Conservation (phyloP, 2,888 invertebrate species). For the Drosophila demipolita region DNA sequence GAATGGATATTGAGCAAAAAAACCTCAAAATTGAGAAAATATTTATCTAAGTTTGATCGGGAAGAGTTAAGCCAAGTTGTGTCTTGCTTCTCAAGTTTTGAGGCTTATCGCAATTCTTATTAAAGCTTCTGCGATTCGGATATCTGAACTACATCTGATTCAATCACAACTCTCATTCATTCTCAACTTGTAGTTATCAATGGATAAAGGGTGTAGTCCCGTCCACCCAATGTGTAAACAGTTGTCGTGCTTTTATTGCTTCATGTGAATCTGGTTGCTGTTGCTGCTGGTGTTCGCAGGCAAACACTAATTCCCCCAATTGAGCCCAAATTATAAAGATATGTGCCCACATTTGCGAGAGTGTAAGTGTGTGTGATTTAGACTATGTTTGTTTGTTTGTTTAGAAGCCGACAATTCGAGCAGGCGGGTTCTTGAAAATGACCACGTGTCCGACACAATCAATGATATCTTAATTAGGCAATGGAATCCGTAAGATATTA, state of each 20-base stretch:
- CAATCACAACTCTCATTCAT: neutral
- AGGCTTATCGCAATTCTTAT: neutral
- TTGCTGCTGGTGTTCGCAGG: conserved; percentile 39
- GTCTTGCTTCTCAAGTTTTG: neutral
- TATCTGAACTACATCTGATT: neutral
- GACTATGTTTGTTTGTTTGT: conserved; percentile 49
- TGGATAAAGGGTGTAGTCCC: neutral
- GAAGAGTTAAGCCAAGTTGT: neutral
- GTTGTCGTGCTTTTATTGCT: conserved; percentile 3
- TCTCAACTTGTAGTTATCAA: neutral
- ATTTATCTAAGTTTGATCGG: neutral
- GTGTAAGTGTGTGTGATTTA: conserved; percentile 5
- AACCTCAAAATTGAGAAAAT: neutral
- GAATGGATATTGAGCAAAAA: neutral
- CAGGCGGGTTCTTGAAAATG: conserved; percentile 15
- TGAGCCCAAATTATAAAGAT: conserved; percentile 63
- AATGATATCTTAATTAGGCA: conserved; percentile 7
- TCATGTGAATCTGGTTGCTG: conserved; percentile 1
- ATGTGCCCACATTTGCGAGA: conserved; percentile 9
- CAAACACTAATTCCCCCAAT: conserved; percentile 69
- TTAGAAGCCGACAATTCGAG: conserved; percentile 48
- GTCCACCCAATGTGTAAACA: conserved; percentile 14
- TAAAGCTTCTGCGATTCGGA: too few species aligned
- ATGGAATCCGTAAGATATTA: neutral
- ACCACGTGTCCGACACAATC: conserved; percentile 28